A percentile compares a stretch with the other conserved stretches of the same genome.
Conservation (phyloP, 2,888 invertebrate species). For the Drosophila greeni region DNA sequence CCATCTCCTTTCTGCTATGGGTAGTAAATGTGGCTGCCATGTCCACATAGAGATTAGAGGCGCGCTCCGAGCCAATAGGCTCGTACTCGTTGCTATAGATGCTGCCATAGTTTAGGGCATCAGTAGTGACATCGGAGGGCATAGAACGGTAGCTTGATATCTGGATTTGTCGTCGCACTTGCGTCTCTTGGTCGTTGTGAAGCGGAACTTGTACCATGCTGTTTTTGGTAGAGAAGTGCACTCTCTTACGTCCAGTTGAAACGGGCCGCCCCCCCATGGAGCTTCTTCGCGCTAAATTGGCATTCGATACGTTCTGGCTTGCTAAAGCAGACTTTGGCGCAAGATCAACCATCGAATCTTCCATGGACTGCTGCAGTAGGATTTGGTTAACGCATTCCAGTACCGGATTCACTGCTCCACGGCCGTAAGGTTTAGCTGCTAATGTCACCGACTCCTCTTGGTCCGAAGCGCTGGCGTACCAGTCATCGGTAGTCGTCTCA, state of each 20-base stretch:
- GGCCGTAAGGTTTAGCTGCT: constrained; percentile 73
- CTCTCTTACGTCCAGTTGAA: constrained; percentile 79
- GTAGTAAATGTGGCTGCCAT: constrained; percentile 81
- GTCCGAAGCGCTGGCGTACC: constrained; percentile 89
- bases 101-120: constrained; percentile 81
- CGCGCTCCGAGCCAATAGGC: constrained; percentile 81
- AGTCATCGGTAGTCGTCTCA: constrained; percentile 82
- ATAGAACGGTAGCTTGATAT: constrained; percentile 64
- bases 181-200: constrained; percentile 69
- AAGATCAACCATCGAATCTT: constrained; percentile 76
- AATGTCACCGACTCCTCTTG: constrained; percentile 82
- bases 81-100: constrained; percentile 88
- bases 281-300: constrained; percentile 65
- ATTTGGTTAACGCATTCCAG: constrained; percentile 92
- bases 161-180: constrained; percentile 37
- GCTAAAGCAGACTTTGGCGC: constrained; percentile 49
- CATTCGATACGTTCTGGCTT: constrained; percentile 16
- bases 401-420: constrained; percentile 88
- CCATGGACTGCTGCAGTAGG: constrained; percentile 85
- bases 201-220: constrained; percentile 80
- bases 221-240: constrained; percentile 83
- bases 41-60: constrained; percentile 82
- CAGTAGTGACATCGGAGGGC: constrained; percentile 54
- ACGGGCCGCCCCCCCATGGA: constrained; percentile 68
- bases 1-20: constrained; percentile 60